These are phyloP conservation scores for Zootermopsis nevadensis DNA, from an alignment of 2,888 invertebrate genomes.

Conservation along the genomic window DNA sequence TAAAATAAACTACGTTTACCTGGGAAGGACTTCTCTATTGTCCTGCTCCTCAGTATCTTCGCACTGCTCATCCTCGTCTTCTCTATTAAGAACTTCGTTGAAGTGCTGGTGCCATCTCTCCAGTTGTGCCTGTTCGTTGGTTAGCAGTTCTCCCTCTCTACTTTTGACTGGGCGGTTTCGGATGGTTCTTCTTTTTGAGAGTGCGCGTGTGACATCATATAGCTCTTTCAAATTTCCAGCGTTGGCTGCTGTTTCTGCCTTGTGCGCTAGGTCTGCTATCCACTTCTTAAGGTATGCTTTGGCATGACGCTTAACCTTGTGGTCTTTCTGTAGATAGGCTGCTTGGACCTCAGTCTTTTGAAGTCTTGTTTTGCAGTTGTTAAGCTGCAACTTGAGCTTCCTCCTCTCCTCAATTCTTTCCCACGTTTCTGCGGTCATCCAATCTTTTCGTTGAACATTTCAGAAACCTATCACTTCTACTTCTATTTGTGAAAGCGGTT, in stretches of 20 bases:
- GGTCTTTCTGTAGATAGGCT: background rate
- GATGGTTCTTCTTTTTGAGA: background rate
- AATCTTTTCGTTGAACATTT: background rate
- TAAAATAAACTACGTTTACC: background rate
- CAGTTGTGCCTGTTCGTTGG: background rate
- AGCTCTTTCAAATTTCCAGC: background rate
- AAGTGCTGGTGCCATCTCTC: background rate
- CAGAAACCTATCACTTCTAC: background rate
- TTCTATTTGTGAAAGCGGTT: background rate
- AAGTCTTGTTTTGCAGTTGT: background rate
- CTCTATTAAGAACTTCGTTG: background rate
- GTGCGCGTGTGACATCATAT: background rate
- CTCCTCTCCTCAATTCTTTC: background rate
- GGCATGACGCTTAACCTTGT: background rate
- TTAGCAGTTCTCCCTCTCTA: background rate
- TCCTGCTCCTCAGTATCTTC: background rate
- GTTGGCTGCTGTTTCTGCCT: background rate
- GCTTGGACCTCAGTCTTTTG: background rate
- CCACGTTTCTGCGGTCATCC: slow-evolving; percentile 7
- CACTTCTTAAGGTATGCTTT: too few relatives aligned
- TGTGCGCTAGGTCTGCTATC: background rate
- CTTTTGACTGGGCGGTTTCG: background rate
- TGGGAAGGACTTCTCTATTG: background rate
- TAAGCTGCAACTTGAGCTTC: background rate
- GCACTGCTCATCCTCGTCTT: background rate